Percentiles rank a stretch among this genome's conserved stretches.
phyloP scores from a whole-genome alignment of 2,113 vertebrate species.

The Rallus limicola region DNA sequence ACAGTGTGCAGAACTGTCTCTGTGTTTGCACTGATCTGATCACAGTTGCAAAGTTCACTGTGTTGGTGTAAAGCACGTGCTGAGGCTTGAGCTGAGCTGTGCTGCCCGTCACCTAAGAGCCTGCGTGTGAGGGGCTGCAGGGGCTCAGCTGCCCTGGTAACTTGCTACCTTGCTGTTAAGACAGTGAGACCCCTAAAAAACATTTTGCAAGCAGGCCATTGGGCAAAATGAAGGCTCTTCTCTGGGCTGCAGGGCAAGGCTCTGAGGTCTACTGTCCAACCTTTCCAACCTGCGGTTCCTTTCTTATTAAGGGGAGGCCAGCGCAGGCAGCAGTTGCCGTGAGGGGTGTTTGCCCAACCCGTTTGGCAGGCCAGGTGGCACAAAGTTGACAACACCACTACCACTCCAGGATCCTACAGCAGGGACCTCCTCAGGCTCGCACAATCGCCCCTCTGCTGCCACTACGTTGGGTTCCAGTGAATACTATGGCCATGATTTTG shows the following conservation, averaged over 20 bases:
- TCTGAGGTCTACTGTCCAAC: background rate
- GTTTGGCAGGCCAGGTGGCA: conserved; percentile 42
- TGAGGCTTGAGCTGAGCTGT: background rate
- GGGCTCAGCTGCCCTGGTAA: background rate
- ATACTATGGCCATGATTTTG: conserved; percentile 42
- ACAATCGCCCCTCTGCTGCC: background rate
- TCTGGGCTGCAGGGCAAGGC: background rate
- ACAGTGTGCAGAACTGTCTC: background rate
- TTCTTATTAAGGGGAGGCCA: background rate
- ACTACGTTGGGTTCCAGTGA: conserved; percentile 58
- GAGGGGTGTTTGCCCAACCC: conserved; percentile 27
- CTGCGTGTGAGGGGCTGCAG: background rate
- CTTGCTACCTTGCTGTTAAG: background rate
- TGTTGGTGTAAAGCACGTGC: background rate
- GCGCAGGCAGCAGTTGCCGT: background rate
- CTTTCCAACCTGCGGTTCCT: background rate
- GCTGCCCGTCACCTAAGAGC: background rate
- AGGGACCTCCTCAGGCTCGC: background rate
- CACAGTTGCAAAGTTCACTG: background rate
- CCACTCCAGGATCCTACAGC: background rate
- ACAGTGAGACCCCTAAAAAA: background rate
- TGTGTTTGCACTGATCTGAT: background rate
- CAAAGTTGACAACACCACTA: conserved; percentile 45
- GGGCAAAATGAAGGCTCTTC: background rate
- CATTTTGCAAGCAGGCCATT: background rate